Evolutionary conservation across 2,797 vertebrate species (phyloP).

Genomic region (Rhinatrema bivittatum): DNA sequence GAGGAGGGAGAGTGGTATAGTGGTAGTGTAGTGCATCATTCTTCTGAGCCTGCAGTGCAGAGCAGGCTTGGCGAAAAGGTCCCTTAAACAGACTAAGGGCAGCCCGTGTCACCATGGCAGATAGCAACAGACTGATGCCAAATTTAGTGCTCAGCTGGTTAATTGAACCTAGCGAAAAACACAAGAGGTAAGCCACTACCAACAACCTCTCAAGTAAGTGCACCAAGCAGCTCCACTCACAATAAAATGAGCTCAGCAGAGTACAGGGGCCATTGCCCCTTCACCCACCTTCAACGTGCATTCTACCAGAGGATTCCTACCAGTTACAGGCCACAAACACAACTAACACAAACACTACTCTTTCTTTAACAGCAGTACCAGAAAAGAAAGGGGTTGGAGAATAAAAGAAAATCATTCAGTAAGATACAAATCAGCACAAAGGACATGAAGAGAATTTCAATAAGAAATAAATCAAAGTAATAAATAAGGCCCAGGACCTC

Average conservation of each 20-base stretch:
- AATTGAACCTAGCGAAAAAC: constrained; percentile 63
- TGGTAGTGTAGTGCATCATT: constrained; percentile 55
- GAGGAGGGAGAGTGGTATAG: constrained; percentile 50
- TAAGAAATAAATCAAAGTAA: too few species aligned
- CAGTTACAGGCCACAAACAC: not conserved
- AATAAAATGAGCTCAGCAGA: constrained; percentile 41
- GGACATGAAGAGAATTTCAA: too few species aligned
- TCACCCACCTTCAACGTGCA: not conserved
- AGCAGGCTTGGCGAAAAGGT: constrained; percentile 60
- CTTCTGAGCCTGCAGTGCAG: constrained; percentile 62
- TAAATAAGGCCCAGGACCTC: too few species aligned
- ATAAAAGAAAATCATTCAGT: too few species aligned
- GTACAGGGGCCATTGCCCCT: not conserved
- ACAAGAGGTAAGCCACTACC: too few species aligned
- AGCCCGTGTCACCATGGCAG: constrained; percentile 64
- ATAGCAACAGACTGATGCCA: too few species aligned
- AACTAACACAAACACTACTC: too few species aligned
- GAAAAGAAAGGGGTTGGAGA: too few species aligned
- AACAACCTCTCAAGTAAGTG: too few species aligned
- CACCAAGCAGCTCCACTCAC: too few species aligned
- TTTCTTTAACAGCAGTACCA: too few species aligned
- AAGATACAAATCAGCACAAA: too few species aligned
- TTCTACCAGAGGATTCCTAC: not conserved
- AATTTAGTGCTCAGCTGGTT: constrained; percentile 54
- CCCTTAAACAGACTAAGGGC: constrained; percentile 67